These are phyloP conservation scores for Archivesica marissinica DNA, from an alignment of 1,140 invertebrate genomes.

Conservation along the genomic window DNA sequence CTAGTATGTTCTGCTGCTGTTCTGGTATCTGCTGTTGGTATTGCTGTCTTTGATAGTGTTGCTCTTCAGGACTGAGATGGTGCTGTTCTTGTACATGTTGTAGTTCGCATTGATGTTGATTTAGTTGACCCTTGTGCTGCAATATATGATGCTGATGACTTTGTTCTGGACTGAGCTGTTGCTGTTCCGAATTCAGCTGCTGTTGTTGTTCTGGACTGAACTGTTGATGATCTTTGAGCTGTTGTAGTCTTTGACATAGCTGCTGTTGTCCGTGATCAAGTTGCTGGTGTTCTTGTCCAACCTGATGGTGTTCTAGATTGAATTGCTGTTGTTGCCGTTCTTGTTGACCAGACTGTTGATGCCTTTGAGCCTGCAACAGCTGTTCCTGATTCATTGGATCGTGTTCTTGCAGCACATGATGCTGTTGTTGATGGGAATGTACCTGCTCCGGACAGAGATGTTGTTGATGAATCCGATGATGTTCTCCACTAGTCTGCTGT, in stretches of 20 bases:
- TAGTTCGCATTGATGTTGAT: too few relatives aligned
- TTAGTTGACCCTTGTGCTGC: not conserved
- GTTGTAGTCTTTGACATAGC: too few relatives aligned
- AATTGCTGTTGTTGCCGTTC: not conserved
- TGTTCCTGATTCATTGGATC: too few relatives aligned
- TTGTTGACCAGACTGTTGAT: not conserved
- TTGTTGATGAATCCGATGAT: not conserved
- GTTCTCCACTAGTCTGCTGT: too few relatives aligned
- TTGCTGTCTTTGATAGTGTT: not conserved
- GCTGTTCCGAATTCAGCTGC: not conserved
- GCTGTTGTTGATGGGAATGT: not conserved
- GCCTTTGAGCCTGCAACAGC: too few relatives aligned
- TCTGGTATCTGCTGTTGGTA: not conserved
- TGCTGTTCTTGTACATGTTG: too few relatives aligned
- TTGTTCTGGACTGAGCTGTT: not conserved
- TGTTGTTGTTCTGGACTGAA: not conserved
- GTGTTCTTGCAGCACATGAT: not conserved
- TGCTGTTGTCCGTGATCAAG: too few relatives aligned
- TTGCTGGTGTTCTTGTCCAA: not conserved
- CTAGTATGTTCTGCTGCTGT: not conserved
- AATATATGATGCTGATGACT: too few relatives aligned
- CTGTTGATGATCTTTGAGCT: too few relatives aligned
- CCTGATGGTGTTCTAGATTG: not conserved
- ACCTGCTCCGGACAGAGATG: not conserved
- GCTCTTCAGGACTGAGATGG: not conserved